Percentiles rank a stretch among this genome's conserved stretches.
phyloP scores from a whole-genome alignment of 1,140 invertebrate species.

The Rhyzopertha dominica region DNA sequence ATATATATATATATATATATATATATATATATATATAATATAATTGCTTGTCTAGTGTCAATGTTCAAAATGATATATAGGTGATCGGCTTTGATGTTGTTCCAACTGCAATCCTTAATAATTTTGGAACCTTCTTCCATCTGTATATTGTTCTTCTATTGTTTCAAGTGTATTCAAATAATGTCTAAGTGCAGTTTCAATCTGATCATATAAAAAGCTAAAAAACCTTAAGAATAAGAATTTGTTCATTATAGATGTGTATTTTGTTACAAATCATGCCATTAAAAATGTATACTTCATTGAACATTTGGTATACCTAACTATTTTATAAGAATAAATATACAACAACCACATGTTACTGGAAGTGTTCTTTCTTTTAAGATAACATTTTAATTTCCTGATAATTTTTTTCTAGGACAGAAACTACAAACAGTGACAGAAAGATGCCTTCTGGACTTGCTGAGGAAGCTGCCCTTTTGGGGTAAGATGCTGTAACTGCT shows the following conservation, averaged over 20 bases:
- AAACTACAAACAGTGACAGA: constrained; percentile 41
- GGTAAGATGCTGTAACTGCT: constrained; percentile 64
- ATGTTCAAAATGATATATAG: no score
- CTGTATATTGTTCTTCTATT: no score
- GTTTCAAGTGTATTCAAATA: no score
- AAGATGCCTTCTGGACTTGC: constrained; percentile 62
- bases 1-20: no score
- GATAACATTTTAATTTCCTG: constrained; percentile 46
- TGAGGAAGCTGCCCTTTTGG: constrained; percentile 65
- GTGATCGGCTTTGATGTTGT: no score
- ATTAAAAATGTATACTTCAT: neutral
- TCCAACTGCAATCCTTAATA: no score
- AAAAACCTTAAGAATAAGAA: neutral
- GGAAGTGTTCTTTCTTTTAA: constrained; percentile 18
- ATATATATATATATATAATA: no score
- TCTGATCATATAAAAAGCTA: no score
- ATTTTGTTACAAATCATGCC: no score
- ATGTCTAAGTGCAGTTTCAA: no score
- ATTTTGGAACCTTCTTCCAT: no score
- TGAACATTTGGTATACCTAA: neutral
- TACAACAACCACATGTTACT: neutral
- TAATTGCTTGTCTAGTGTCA: no score
- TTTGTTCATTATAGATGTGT: constrained; percentile 1
- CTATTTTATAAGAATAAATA: neutral
- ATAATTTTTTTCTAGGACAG: constrained; percentile 54